These are phyloP conservation scores for Cyprinodon tularosa DNA, from an alignment of 2,113 vertebrate genomes.

Conservation along the genomic window DNA sequence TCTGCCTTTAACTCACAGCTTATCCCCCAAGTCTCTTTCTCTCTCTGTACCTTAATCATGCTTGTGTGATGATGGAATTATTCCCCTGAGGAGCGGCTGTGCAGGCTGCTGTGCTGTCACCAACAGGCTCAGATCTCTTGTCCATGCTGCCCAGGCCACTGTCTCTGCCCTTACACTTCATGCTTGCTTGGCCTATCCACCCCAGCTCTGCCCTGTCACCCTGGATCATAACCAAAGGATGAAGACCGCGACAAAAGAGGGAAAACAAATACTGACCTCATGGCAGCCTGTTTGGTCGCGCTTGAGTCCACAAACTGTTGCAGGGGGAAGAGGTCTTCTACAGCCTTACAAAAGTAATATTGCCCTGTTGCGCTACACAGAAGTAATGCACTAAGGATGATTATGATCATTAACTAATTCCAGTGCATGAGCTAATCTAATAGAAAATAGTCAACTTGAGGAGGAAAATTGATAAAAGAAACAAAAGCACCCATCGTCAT, in stretches of 20 bases:
- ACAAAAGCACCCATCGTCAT: background rate
- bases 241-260: slow-evolving; percentile 21
- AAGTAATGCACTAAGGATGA: background rate
- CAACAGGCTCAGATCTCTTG: slow-evolving; percentile 42
- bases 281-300: slow-evolving; percentile 32
- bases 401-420: background rate
- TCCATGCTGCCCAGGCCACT: slow-evolving; percentile 18
- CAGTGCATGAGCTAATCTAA: background rate
- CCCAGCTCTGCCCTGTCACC: slow-evolving; percentile 64
- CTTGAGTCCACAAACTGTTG: background rate
- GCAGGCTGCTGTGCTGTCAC: slow-evolving; percentile 56
- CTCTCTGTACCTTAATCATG: slow-evolving; percentile 53
- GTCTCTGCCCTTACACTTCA: slow-evolving; percentile 32
- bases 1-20: slow-evolving; percentile 41
- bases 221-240: slow-evolving; percentile 51
- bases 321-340: background rate
- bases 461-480: background rate
- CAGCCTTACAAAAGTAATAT: background rate
- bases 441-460: background rate
- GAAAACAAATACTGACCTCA: slow-evolving; percentile 46
- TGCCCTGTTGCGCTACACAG: background rate
- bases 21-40: slow-evolving; percentile 36
- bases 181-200: slow-evolving; percentile 31
- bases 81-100: slow-evolving; percentile 57
- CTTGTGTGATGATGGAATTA: slow-evolving; percentile 75